Evolutionary conservation across 2,797 vertebrate species (phyloP).

Genomic region (Periophthalmus magnuspinnatus): DNA sequence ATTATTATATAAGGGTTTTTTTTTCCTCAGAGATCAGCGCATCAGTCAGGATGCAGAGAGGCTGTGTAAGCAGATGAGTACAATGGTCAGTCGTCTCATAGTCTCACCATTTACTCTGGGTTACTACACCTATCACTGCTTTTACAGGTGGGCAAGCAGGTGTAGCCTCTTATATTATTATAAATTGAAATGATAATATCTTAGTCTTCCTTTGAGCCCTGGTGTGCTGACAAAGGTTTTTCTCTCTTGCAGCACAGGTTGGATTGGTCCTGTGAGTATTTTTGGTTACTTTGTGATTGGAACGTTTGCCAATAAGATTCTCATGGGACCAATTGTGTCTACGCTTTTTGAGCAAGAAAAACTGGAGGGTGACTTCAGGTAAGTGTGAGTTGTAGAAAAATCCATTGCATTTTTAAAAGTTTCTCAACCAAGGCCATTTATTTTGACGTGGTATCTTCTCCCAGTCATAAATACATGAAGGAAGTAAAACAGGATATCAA

Average conservation of each 20-base stretch:
- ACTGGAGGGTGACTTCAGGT: conserved; percentile 97
- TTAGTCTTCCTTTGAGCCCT: neutral
- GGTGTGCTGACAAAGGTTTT: neutral
- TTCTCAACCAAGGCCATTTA: conserved; percentile 18
- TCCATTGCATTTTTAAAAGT: neutral
- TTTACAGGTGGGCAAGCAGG: conserved; percentile 77
- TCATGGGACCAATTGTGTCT: conserved; percentile 93
- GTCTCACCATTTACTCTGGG: conserved; percentile 89
- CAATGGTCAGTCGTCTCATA: conserved; percentile 88
- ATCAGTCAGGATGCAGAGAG: conserved; percentile 96
- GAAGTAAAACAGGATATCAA: conserved; percentile 42
- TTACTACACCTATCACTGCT: conserved; percentile 96
- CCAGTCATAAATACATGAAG: neutral
- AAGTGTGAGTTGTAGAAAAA: conserved; percentile 1
- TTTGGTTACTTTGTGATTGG: conserved; percentile 92
- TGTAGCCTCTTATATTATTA: too few species aligned
- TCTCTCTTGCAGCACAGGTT: conserved; percentile 84
- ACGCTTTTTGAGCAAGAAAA: conserved; percentile 94
- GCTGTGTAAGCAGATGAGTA: conserved; percentile 92
- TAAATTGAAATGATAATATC: too few species aligned
- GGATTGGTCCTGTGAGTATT: conserved; percentile 91
- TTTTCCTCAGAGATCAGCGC: conserved; percentile 87
- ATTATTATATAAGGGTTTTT: too few species aligned
- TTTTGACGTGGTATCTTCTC: conserved; percentile 49
- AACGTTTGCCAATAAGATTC: conserved; percentile 86